A percentile compares a stretch with the other conserved stretches of the same genome.
phyloP scores from a whole-genome alignment of 1,140 invertebrate species.

The Trichogramma pretiosum region DNA sequence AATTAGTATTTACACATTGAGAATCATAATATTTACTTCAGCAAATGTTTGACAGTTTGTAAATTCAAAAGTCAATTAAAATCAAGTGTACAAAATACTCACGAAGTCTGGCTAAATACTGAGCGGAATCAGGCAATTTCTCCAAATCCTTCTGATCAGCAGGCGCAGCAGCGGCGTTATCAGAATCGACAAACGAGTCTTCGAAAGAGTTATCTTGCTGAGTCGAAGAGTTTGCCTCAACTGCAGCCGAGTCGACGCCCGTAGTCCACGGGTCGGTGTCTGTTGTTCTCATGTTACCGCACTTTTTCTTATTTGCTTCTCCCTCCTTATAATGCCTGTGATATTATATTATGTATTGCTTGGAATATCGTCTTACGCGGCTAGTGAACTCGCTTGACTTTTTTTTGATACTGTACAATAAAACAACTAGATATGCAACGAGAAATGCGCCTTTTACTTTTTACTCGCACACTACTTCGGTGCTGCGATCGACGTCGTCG shows the following conservation, averaged over 20 bases:
- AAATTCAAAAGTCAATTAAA: too few relatives aligned
- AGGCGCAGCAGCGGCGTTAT: background rate
- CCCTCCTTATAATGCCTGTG: too few relatives aligned
- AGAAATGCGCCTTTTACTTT: too few relatives aligned
- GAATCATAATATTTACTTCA: too few relatives aligned
- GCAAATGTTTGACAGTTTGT: too few relatives aligned
- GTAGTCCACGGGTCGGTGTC: constrained; percentile 31
- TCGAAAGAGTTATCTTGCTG: constrained; percentile 30
- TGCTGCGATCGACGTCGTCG: background rate
- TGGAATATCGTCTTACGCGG: too few relatives aligned
- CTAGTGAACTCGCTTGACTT: background rate
- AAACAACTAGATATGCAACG: too few relatives aligned
- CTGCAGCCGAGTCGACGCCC: background rate
- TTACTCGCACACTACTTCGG: background rate
- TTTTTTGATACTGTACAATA: too few relatives aligned
- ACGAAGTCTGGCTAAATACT: constrained; percentile 36
- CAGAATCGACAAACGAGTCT: constrained; percentile 29
- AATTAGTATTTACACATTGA: too few relatives aligned
- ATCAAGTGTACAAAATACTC: constrained; percentile 22
- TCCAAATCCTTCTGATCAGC: constrained; percentile 10
- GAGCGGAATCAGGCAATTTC: constrained; percentile 32
- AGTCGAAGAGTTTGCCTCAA: too few relatives aligned
- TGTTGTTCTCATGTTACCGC: constrained; percentile 33
- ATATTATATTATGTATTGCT: too few relatives aligned
- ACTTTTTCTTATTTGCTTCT: too few relatives aligned